These are phyloP conservation scores for Lasioglossum albipes DNA, from an alignment of 1,140 invertebrate genomes.

Conservation along the genomic window DNA sequence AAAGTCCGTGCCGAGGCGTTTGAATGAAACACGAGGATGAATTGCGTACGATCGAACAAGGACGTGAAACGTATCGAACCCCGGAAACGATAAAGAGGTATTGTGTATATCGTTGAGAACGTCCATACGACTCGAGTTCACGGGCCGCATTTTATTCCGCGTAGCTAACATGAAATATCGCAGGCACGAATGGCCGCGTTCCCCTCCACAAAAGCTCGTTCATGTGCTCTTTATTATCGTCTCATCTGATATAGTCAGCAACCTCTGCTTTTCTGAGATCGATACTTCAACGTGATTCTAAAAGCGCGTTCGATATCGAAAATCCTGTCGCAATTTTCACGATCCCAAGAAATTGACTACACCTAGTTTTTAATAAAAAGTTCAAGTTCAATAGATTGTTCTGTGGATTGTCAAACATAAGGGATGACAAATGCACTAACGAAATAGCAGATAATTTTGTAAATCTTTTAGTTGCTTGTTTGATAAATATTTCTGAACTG, in stretches of 20 bases:
- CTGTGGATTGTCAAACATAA: too few relatives aligned
- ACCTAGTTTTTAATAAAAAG: too few relatives aligned
- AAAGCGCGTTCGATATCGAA: too few relatives aligned
- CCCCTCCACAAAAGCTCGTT: neutral
- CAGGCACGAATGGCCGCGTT: neutral
- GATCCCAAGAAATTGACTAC: too few relatives aligned
- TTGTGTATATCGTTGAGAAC: neutral
- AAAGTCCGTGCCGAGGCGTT: neutral
- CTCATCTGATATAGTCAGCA: neutral
- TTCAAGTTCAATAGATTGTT: too few relatives aligned
- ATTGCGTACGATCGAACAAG: neutral
- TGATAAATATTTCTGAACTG: neutral
- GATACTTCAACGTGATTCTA: too few relatives aligned
- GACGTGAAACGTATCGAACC: slow-evolving; percentile 11
- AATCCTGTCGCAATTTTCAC: too few relatives aligned
- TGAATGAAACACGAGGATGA: slow-evolving; percentile 1
- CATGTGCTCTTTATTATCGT: neutral
- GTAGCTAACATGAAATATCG: neutral
- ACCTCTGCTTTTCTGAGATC: neutral
- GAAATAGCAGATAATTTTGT: too few relatives aligned
- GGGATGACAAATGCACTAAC: too few relatives aligned
- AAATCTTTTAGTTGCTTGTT: too few relatives aligned
- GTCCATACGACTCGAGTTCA: slow-evolving; percentile 15
- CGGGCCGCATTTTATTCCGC: slow-evolving; percentile 15
- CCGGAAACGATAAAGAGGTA: slow-evolving; percentile 13